Evolutionary conservation across 1,140 invertebrate genomes (phyloP).

Genomic region (Wiebesia pumilae): DNA sequence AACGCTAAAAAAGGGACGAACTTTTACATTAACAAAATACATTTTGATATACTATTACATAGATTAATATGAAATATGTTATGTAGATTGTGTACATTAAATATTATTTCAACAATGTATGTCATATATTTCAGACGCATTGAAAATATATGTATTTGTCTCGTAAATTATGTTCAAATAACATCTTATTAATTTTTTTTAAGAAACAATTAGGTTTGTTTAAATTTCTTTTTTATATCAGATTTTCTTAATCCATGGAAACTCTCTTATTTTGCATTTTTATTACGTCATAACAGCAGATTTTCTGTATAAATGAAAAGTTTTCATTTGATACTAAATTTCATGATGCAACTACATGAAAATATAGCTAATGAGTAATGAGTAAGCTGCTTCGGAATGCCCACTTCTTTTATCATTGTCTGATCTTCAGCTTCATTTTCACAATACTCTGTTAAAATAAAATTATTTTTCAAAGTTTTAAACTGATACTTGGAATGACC

Average conservation of each 20-base stretch:
- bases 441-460: not conserved
- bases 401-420: not conserved
- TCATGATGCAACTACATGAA: not conserved
- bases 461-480: not conserved
- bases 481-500: no score
- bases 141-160: no score
- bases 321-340: conserved; percentile 9
- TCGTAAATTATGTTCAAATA: no score
- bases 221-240: not conserved
- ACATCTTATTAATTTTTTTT: no score
- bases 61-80: no score
- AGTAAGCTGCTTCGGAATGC: not conserved
- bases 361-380: conserved; percentile 5
- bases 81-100: no score
- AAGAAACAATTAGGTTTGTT: no score
- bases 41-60: no score
- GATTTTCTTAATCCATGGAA: not conserved
- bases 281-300: not conserved
- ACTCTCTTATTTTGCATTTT: not conserved
- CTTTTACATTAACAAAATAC: no score
- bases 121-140: no score
- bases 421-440: not conserved
- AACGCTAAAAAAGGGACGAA: no score
- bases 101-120: no score
- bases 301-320: not conserved